Evolutionary conservation across 2,888 invertebrate species (phyloP).

Genomic region (Epistrophella euchroma): DNA sequence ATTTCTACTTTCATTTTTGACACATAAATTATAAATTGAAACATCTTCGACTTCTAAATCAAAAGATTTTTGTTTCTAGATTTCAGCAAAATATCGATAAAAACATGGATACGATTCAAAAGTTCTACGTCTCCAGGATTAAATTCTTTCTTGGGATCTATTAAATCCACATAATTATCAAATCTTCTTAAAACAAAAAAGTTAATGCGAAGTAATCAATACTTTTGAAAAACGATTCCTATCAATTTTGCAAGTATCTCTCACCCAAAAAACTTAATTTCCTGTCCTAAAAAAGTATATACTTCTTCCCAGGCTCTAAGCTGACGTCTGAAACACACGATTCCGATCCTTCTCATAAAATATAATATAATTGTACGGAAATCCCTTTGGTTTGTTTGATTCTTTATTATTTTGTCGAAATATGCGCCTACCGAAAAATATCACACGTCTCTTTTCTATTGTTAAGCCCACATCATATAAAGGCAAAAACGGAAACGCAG

Average conservation of each 20-base stretch:
- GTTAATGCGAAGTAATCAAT: too few relatives aligned
- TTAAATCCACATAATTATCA: too few relatives aligned
- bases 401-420: constrained; percentile 1
- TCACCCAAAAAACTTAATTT: not conserved
- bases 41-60: too few relatives aligned
- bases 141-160: too few relatives aligned
- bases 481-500: constrained; percentile 63
- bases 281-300: not conserved
- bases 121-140: too few relatives aligned
- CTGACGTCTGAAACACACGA: not conserved
- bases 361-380: not conserved
- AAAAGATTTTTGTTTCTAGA: too few relatives aligned
- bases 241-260: not conserved
- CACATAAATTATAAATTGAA: too few relatives aligned
- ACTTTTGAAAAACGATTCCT: too few relatives aligned
- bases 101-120: too few relatives aligned
- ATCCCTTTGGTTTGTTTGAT: constrained; percentile 3
- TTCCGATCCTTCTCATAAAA: not conserved
- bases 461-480: constrained; percentile 46
- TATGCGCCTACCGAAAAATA: constrained; percentile 47
- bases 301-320: not conserved
- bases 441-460: constrained; percentile 44
- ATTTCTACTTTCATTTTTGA: too few relatives aligned
- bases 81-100: too few relatives aligned
- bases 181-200: too few relatives aligned